Conservation (phyloP, 2,888 invertebrate species). For the Cepaea hortensis region DNA sequence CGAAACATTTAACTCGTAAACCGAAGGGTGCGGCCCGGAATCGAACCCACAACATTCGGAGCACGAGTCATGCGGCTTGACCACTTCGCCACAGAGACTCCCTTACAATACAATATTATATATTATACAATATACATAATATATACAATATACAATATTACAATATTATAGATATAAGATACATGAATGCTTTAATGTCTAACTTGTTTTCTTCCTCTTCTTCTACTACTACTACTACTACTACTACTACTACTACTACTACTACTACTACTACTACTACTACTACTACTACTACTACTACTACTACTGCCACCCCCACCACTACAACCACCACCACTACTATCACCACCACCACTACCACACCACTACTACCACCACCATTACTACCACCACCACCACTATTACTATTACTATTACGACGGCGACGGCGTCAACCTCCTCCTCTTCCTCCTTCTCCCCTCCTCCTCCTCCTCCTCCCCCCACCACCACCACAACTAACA, state of each 20-base stretch:
- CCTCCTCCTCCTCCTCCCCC: not conserved
- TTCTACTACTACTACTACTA: slow-evolving; percentile 27
- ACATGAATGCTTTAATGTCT: too few species aligned
- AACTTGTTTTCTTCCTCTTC: too few species aligned
- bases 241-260: slow-evolving; percentile 34
- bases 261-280: slow-evolving; percentile 31
- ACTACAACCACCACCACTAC: not conserved
- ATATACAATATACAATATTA: too few species aligned
- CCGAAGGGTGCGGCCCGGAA: too few species aligned
- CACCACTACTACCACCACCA: not conserved
- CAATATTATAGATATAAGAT: too few species aligned
- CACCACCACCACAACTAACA: not conserved
- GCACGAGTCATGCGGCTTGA: too few species aligned
- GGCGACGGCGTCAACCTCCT: not conserved
- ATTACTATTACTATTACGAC: not conserved
- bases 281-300: slow-evolving; percentile 4
- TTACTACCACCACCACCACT: not conserved
- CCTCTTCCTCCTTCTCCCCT: not conserved
- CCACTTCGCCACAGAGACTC: too few species aligned
- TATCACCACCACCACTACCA: not conserved
- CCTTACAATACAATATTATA: too few species aligned
- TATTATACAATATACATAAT: too few species aligned
- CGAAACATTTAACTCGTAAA: too few species aligned
- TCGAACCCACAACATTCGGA: too few species aligned
- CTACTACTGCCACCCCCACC: not conserved